A percentile compares a stretch with the other conserved stretches of the same genome.
phyloP scores from a whole-genome alignment of 2,888 invertebrate genomes.

The Parthenolecanium corni region DNA sequence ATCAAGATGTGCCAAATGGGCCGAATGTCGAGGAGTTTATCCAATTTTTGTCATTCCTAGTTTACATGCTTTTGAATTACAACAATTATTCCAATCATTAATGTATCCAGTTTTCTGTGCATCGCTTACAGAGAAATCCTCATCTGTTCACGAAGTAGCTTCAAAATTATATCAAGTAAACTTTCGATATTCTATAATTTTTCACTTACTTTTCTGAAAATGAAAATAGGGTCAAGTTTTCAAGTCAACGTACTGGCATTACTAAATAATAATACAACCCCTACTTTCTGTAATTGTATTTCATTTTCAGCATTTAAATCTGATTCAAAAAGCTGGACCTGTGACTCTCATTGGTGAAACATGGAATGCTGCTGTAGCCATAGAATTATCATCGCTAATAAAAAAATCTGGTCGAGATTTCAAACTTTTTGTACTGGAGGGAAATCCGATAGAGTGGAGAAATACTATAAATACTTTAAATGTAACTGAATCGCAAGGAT shows the following conservation, averaged over 20 bases:
- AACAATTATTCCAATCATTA: slow-evolving; percentile 36
- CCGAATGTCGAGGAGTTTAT: slow-evolving; percentile 35
- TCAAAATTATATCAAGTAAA: too few relatives aligned
- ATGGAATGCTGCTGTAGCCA: slow-evolving; percentile 12
- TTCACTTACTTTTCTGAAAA: too few relatives aligned
- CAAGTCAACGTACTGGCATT: too few relatives aligned
- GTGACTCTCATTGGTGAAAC: slow-evolving; percentile 20
- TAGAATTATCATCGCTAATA: slow-evolving; percentile 29
- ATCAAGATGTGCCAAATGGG: slow-evolving; percentile 37
- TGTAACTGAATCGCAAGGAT: too few relatives aligned
- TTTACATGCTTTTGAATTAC: slow-evolving; percentile 35
- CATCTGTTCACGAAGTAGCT: neutral
- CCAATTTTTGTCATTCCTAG: slow-evolving; percentile 41
- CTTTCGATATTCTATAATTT: too few relatives aligned
- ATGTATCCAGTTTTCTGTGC: slow-evolving; percentile 40
- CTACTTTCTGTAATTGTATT: too few relatives aligned
- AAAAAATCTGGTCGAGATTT: slow-evolving; percentile 1
- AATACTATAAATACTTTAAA: neutral
- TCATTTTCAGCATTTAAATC: neutral
- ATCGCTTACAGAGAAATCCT: slow-evolving; percentile 35
- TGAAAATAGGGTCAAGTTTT: too few relatives aligned
- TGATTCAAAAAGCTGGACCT: slow-evolving; percentile 22
- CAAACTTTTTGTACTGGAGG: slow-evolving; percentile 20
- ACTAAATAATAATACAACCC: too few relatives aligned
- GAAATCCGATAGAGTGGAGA: slow-evolving; percentile 16